phyloP scores from a whole-genome alignment of 2,797 vertebrate species.

The Enteromius thamalakanensis region DNA sequence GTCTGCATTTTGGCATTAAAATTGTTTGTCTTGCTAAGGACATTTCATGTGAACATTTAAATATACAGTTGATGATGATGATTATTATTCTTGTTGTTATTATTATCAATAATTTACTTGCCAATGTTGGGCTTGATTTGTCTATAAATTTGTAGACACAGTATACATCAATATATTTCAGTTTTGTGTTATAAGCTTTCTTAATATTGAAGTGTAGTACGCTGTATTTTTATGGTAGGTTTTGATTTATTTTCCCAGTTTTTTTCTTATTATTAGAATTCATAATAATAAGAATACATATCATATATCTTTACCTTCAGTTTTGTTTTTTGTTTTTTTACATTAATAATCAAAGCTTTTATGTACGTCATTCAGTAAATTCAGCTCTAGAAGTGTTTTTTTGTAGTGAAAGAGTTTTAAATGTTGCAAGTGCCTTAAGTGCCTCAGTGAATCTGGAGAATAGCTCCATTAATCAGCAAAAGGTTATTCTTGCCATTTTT shows the following conservation, averaged over 20 bases:
- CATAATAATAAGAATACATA: neutral
- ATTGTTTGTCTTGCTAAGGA: too few species aligned
- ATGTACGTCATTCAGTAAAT: slow-evolving; percentile 11
- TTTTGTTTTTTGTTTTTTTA: neutral
- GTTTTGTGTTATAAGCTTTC: neutral
- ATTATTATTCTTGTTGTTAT: too few species aligned
- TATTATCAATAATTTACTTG: too few species aligned
- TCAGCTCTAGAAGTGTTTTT: slow-evolving; percentile 17
- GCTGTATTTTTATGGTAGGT: neutral
- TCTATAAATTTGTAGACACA: neutral
- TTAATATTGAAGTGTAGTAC: neutral
- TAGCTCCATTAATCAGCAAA: slow-evolving; percentile 39
- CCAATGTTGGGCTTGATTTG: too few species aligned
- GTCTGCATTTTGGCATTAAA: neutral
- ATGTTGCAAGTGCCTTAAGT: slow-evolving; percentile 14
- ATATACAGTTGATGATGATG: too few species aligned
- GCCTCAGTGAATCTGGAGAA: slow-evolving; percentile 23
- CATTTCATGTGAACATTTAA: too few species aligned
- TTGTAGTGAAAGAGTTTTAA: slow-evolving; percentile 12
- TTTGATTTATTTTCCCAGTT: neutral
- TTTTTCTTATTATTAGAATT: too few species aligned
- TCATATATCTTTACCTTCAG: neutral
- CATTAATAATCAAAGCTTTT: slow-evolving; percentile 3
- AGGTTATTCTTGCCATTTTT: slow-evolving; percentile 43
- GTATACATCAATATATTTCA: neutral